Conservation (phyloP, 2,797 vertebrate species). For the Podarcis lilfordi region DNA sequence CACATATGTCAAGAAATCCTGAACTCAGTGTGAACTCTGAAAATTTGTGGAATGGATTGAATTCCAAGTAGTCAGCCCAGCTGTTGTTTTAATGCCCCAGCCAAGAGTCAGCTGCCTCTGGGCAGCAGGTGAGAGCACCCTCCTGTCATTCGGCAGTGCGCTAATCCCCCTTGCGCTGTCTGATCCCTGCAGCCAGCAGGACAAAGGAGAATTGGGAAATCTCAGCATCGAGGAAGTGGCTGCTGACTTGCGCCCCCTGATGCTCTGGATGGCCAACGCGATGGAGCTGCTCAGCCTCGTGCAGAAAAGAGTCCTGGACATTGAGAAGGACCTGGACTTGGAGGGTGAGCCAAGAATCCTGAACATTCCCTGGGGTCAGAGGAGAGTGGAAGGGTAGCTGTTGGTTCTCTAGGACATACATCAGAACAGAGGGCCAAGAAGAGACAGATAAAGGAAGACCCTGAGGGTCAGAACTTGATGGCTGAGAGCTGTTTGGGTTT, state of each 20-base stretch:
- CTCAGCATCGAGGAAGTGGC: slow-evolving; percentile 87
- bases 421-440: neutral
- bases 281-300: slow-evolving; percentile 94
- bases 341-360: slow-evolving; percentile 82
- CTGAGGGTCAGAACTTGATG: neutral
- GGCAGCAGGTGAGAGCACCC: neutral
- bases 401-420: neutral
- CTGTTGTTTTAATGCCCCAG: slow-evolving; percentile 9
- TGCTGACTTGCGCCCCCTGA: slow-evolving; percentile 88
- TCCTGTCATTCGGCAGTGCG: neutral
- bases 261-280: slow-evolving; percentile 96
- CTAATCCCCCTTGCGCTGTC: slow-evolving; percentile 1
- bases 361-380: neutral
- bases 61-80: slow-evolving; percentile 28
- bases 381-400: no score
- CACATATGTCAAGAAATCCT: slow-evolving; percentile 11
- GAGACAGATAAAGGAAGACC: neutral
- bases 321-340: slow-evolving; percentile 94
- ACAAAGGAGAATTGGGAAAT: slow-evolving; percentile 77
- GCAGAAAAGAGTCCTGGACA: slow-evolving; percentile 89
- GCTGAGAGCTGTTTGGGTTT: neutral
- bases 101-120: slow-evolving; percentile 3
- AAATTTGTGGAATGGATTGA: slow-evolving; percentile 34
- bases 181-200: slow-evolving; percentile 78
- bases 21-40: slow-evolving; percentile 33